Evolutionary conservation across 1,140 invertebrate species (phyloP), one percentile per base, ranked within the genome.

Genomic region (Uloborus diversus): DNA sequence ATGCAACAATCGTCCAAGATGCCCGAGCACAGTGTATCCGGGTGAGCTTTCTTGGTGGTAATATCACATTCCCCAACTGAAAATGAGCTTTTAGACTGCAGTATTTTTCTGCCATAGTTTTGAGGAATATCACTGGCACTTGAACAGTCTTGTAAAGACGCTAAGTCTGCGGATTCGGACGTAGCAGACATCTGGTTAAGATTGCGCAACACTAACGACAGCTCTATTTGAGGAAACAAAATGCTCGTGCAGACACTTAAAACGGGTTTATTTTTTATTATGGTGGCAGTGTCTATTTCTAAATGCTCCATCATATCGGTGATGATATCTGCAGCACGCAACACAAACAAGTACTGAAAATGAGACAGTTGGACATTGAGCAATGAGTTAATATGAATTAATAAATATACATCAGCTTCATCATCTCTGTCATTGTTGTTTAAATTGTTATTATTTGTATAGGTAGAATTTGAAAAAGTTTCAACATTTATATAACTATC

Each of bases 271-370:
- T 88, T 86, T 80, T 90, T 90, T 62, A 92, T 85, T 83, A 94
- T 92, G 62, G 91, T 88, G 78, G 92, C 91, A 0, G 93, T 91
- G 85, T 97, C 95, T 56, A 94, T 87, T 20, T 91, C 90, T 32
- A 97, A 85, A 86, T 93, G 95, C 2, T 93, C 92, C 2, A 91
- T 89, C 87, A 96, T 88, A 85, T 94, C 93, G 2, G 92, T 89
- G 5, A 95, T 83, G n/a, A 92, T 90, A 87, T 98, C 96, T 27
- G 92, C 88, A 57, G 96, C 88, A 57, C 96, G 88, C 84, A 97
- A 86, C 28, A 98, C 86, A 86, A 98, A 97, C 61, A 98, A 88
- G 86, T 93, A 93, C 88, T 98, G 96, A 86, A 94, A 96, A 87
- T 98, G 96, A 88, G 96, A 97, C 37, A 96, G 88, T 86, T 97